Conservation (phyloP, 2,113 vertebrate species). For the Pomatorhinus ruficollis region DNA sequence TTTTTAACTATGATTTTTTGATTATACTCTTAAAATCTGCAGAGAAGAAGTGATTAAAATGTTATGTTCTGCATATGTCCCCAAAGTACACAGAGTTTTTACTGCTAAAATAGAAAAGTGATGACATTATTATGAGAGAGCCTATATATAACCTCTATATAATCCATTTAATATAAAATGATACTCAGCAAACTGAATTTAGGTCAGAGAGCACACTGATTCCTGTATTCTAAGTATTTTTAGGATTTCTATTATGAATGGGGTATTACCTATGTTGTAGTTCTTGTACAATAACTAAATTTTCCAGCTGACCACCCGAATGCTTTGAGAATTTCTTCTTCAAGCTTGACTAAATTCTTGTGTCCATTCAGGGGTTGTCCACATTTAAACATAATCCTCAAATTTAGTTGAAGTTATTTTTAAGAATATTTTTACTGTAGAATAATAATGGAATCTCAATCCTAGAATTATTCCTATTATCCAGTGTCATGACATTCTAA, state of each 20-base stretch:
- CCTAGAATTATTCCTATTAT: background rate
- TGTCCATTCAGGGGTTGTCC: background rate
- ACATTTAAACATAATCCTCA: background rate
- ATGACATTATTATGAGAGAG: background rate
- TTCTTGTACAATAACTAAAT: background rate
- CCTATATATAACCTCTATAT: background rate
- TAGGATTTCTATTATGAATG: background rate
- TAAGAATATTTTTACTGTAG: background rate
- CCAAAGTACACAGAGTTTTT: background rate
- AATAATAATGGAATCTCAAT: background rate
- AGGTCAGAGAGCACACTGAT: background rate
- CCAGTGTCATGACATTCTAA: background rate
- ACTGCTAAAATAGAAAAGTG: background rate
- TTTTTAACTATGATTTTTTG: background rate
- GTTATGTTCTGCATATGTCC: conserved; percentile 2
- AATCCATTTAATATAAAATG: background rate
- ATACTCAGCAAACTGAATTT: background rate
- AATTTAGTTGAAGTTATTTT: background rate
- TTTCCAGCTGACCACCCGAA: background rate
- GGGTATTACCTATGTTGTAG: background rate
- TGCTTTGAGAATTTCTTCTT: background rate
- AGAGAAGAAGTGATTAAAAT: conserved; percentile 16
- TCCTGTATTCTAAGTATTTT: background rate
- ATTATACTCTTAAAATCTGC: conserved; percentile 4
- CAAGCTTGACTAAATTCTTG: background rate